Base-by-base conservation (phyloP, 2,888 invertebrate genomes). In the Kuschelorhynchus macadamiae region DNA sequence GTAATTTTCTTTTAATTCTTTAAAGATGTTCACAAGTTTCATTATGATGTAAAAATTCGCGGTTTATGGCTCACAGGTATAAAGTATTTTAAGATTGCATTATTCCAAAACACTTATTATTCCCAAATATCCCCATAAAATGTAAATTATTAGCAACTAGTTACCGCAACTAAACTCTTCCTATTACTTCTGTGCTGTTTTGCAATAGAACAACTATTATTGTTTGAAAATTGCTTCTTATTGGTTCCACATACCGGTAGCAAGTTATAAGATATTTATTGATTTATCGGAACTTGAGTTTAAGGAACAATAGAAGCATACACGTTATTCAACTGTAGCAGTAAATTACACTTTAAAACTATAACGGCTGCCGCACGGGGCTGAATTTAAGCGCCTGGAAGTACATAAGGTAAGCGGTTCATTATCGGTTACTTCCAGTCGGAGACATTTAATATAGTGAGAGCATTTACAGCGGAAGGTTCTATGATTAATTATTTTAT, bases 321-420 rank as follows among this genome's bases (percentile, higher is more conserved):
- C 32, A 65, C 62, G 67, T 62, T 64, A 67, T 70, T 66, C 49
- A 75, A 72, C 69, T 72, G 64, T 30, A 14, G 63, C 52, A 25
- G 70, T 76, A 75, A 76, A 74, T 76, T 72, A 69, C 36, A 39
- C 71, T 55, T 70, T 69, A 44, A 67, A 68, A 70, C 73, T 70
- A 71, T 74, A 71, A 73, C 73, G 46, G 67, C 72, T 57, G 72
- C 75, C 71, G 60, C 72, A 72, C 71, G 74, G 73, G 73, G 75
- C 75, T 75, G 74, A 74, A 74, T 71, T 76, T 74, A 76, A 74
- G 71, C 71, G 69, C 53, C 59, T 57, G 18, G 8, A 46, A 74
- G 72, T 74, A 72, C 73, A 74, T 70, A 75, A 77, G 74, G 76
- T 74, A 74, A 76, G 72, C 75, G 74, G 77, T 78, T 78, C 75